A percentile compares a stretch with the other conserved stretches of the same genome.
Conservation (phyloP, 2,888 invertebrate species). For the Linnaemya vulpina region DNA sequence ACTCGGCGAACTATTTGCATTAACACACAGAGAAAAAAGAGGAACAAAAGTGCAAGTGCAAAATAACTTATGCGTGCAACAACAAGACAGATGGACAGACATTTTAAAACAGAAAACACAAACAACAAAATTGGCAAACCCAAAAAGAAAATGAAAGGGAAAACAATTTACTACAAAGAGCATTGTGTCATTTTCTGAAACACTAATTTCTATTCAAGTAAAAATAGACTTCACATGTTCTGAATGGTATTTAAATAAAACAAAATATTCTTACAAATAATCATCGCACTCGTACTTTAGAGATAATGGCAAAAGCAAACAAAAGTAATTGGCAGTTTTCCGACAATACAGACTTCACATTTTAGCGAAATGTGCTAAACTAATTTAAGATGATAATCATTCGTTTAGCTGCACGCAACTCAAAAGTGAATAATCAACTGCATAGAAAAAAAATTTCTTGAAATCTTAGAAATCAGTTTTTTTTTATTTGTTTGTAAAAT, state of each 20-base stretch:
- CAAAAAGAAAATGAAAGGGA: constrained; percentile 1
- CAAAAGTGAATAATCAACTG: constrained; percentile 15
- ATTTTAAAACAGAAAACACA: neutral
- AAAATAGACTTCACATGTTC: constrained; percentile 32
- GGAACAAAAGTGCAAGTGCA: constrained; percentile 59
- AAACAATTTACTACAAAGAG: constrained; percentile 47
- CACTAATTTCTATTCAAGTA: constrained; percentile 40
- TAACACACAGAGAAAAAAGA: constrained; percentile 11
- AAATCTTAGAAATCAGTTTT: neutral
- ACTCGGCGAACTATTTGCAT: constrained; percentile 39
- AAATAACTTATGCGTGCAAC: constrained; percentile 56
- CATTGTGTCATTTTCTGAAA: constrained; percentile 60
- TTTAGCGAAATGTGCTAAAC: constrained; percentile 53
- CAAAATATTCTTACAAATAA: neutral
- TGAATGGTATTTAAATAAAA: constrained; percentile 55
- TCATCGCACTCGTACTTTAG: neutral
- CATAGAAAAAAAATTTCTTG: neutral
- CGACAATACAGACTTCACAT: neutral
- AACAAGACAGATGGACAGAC: constrained; percentile 36
- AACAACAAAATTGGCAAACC: constrained; percentile 29
- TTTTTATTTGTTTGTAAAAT: neutral
- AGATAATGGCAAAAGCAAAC: constrained; percentile 30
- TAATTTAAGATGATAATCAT: constrained; percentile 35
- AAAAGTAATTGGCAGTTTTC: constrained; percentile 62
- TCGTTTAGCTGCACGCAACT: neutral